These are phyloP conservation scores for Mya arenaria DNA, from an alignment of 1,140 invertebrate genomes.

Conservation along the genomic window DNA sequence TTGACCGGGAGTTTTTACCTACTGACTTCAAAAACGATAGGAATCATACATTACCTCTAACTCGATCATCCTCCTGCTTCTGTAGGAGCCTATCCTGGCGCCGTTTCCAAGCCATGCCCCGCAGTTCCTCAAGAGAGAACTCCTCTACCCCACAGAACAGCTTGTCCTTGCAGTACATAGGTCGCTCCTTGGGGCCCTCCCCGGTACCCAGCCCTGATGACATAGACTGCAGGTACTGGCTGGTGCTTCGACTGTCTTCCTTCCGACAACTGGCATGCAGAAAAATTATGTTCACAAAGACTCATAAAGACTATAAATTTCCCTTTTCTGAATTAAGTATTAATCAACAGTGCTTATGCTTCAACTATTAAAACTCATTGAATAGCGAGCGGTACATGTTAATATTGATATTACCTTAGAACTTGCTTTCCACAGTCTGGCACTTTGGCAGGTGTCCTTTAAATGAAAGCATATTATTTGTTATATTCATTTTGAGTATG, in stretches of 20 bases:
- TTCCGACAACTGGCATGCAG: constrained; percentile 68
- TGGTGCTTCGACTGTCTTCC: constrained; percentile 46
- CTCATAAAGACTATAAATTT: no score
- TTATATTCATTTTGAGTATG: no score
- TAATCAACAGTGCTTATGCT: no score
- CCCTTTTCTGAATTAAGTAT: no score
- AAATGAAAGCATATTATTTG: no score
- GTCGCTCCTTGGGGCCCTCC: constrained; percentile 54
- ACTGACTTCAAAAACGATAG: no score
- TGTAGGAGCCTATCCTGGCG: constrained; percentile 58
- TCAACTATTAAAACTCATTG: no score
- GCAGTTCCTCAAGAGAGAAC: constrained; percentile 84
- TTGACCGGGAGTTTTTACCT: no score
- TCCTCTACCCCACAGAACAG: constrained; percentile 83
- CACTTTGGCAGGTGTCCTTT: constrained; percentile 67
- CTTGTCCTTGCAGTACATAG: constrained; percentile 82
- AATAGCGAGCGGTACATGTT: no score
- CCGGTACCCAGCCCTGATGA: background rate
- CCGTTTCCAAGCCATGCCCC: constrained; percentile 75
- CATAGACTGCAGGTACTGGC: constrained; percentile 15
- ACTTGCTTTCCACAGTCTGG: constrained; percentile 64
- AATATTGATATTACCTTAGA: constrained; percentile 58
- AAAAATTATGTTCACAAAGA: no score
- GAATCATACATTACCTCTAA: no score
- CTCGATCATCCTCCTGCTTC: constrained; percentile 60